phyloP scores from a whole-genome alignment of 2,888 invertebrate species.

The Cotesia congregata region DNA sequence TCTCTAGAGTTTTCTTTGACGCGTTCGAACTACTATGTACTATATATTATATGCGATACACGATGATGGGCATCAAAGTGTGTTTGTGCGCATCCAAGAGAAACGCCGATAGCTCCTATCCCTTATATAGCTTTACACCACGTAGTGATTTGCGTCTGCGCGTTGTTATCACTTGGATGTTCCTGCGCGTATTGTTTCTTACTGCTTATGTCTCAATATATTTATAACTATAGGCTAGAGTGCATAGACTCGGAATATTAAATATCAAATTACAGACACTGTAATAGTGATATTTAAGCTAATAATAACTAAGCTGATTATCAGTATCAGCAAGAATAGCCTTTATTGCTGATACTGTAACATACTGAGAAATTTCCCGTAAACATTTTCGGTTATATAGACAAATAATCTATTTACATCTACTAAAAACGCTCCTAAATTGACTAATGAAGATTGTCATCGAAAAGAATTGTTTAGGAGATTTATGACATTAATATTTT shows the following conservation, averaged over 20 bases:
- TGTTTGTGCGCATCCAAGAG: constrained; percentile 15
- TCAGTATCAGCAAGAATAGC: neutral
- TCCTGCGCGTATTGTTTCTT: constrained; percentile 15
- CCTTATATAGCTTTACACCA: constrained; percentile 7
- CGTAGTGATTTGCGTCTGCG: constrained; percentile 22
- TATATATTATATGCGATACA: neutral
- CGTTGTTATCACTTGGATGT: neutral
- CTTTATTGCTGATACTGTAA: too few species aligned
- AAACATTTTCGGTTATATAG: too few species aligned
- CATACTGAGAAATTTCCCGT: too few species aligned
- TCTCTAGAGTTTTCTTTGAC: constrained; percentile 20
- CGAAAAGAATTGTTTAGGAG: too few species aligned
- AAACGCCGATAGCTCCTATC: constrained; percentile 10
- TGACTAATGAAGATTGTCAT: too few species aligned
- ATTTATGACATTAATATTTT: too few species aligned
- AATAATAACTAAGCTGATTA: constrained; percentile 1
- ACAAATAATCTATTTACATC: too few species aligned
- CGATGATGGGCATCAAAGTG: constrained; percentile 17
- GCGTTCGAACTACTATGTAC: constrained; percentile 16
- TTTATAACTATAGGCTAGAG: neutral
- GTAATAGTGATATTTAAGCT: neutral
- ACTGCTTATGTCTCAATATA: neutral
- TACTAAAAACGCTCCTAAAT: too few species aligned
- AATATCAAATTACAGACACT: neutral
- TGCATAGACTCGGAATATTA: neutral